These are phyloP conservation scores for Sarcophaga rosellei DNA, from an alignment of 2,888 invertebrate genomes.

Conservation along the genomic window DNA sequence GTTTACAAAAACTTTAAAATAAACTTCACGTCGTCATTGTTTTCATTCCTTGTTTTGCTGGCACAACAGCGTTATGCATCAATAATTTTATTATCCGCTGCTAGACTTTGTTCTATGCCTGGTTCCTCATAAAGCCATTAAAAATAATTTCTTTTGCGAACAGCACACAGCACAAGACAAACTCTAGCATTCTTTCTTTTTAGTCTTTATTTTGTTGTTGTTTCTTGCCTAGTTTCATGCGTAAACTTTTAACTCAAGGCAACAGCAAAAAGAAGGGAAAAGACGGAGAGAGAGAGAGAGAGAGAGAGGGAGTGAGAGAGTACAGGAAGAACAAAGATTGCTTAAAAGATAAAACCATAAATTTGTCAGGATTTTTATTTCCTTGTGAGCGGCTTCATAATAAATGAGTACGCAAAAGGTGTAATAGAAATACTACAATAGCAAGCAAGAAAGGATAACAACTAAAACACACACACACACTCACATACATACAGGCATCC, in stretches of 20 bases:
- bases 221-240: conserved; percentile 12
- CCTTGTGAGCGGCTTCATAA: conserved; percentile 35
- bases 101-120: background rate
- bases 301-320: too few species aligned
- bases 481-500: background rate
- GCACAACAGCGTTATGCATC: background rate
- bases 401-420: conserved; percentile 34
- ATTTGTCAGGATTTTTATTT: conserved; percentile 60
- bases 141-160: background rate
- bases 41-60: background rate
- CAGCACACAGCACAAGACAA: too few species aligned
- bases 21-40: background rate
- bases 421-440: background rate
- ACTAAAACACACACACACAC: background rate
- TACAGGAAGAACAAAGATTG: conserved; percentile 36
- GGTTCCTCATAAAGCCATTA: background rate
- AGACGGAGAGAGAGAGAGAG: too few species aligned
- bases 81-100: background rate
- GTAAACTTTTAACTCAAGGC: background rate
- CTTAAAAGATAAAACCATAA: conserved; percentile 62
- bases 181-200: background rate
- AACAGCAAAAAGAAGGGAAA: background rate
- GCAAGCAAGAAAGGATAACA: background rate
- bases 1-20: too few species aligned
- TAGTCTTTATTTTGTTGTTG: background rate